A percentile compares a stretch with the other conserved stretches of the same genome.
phyloP scores from a whole-genome alignment of 2,888 invertebrate species.

The Chironomus riparius region DNA sequence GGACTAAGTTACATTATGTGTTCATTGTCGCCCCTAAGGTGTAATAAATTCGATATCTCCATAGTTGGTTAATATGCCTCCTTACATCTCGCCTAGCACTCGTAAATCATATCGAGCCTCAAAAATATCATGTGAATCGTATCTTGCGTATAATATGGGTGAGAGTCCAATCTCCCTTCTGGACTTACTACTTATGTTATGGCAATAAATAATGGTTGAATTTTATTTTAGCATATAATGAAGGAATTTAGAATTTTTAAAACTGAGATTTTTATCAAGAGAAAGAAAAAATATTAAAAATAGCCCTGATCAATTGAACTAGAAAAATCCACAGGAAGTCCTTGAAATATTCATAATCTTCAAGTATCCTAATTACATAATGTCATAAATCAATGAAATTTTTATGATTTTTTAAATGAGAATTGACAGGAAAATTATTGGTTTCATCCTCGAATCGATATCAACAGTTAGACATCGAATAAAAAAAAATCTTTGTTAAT shows the following conservation, averaged over 20 bases:
- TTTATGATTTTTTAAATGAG: constrained; percentile 23
- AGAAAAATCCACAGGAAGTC: too few species aligned
- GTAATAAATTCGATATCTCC: constrained; percentile 25
- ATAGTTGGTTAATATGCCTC: constrained; percentile 17
- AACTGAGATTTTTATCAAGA: not conserved
- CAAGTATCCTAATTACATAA: not conserved
- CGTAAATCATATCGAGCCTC: constrained; percentile 13
- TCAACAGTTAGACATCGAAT: not conserved
- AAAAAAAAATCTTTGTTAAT: not conserved
- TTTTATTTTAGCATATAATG: too few species aligned
- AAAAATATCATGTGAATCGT: too few species aligned
- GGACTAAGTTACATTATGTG: constrained; percentile 10
- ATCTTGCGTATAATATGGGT: too few species aligned
- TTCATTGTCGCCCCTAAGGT: constrained; percentile 20
- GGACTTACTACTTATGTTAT: too few species aligned
- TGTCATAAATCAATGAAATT: constrained; percentile 9
- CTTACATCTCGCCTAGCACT: not conserved
- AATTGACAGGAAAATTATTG: constrained; percentile 22
- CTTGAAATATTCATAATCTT: too few species aligned
- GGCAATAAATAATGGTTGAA: too few species aligned
- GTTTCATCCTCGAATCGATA: not conserved
- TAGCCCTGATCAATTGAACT: too few species aligned
- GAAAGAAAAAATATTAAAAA: not conserved
- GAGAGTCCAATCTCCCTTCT: too few species aligned
- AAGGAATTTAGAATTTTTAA: too few species aligned